A percentile compares a stretch with the other conserved stretches of the same genome.
Evolutionary conservation across 2,797 vertebrate genomes (phyloP).

Genomic region (Capromys pilorides): DNA sequence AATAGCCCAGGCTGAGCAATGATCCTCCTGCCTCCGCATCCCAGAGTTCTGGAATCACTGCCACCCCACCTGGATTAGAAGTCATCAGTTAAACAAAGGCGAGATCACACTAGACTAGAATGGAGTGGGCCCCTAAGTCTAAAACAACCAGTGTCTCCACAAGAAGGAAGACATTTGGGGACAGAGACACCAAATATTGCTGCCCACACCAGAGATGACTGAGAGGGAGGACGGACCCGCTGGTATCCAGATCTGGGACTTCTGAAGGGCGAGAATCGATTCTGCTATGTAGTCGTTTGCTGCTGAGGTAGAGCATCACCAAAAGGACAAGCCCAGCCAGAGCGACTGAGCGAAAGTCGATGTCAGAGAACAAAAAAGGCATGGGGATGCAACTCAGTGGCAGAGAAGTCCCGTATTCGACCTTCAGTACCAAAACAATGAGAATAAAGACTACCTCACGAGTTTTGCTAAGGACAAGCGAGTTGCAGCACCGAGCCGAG

Average conservation of each 20-base stretch:
- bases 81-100: neutral
- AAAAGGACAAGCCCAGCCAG: neutral
- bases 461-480: neutral
- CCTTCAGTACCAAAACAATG: neutral
- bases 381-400: neutral
- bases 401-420: neutral
- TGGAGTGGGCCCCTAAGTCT: neutral
- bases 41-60: neutral
- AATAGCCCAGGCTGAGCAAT: neutral
- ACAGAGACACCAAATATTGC: neutral
- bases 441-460: neutral
- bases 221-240: neutral
- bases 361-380: neutral
- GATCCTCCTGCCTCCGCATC: neutral
- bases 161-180: slow-evolving; percentile 14
- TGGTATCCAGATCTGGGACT: neutral
- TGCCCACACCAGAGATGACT: neutral
- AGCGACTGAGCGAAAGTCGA: neutral
- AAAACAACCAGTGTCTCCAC: neutral
- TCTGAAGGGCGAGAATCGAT: neutral
- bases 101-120: neutral
- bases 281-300: neutral
- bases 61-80: neutral
- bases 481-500: neutral
- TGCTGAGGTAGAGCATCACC: neutral